phyloP scores from a whole-genome alignment of 2,797 vertebrate species.

The Danio choprae region DNA sequence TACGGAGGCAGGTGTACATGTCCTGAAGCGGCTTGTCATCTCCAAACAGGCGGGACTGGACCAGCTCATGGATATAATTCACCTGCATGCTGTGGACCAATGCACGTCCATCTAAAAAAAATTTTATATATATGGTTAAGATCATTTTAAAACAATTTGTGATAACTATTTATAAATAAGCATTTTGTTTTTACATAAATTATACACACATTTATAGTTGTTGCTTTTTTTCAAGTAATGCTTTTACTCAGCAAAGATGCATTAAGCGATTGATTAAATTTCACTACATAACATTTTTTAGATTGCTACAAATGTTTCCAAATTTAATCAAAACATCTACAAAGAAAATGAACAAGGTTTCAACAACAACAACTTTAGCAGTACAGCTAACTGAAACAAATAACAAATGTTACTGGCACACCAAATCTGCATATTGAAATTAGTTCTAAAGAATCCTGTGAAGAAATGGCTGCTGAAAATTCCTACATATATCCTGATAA shows the following conservation, averaged over 20 bases:
- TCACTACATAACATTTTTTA: not conserved
- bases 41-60: constrained; percentile 96
- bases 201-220: not conserved
- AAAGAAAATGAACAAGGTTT: not conserved
- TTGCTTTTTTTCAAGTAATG: too few relatives aligned
- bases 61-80: constrained; percentile 96
- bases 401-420: not conserved
- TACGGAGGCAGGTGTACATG: constrained; percentile 99
- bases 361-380: not conserved
- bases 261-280: too few relatives aligned
- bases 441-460: not conserved
- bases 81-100: constrained; percentile 98
- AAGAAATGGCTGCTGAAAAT: not conserved
- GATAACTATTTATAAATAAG: not conserved
- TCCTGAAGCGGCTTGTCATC: constrained; percentile 99
- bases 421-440: not conserved
- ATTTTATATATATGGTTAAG: not conserved
- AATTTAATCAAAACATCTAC: not conserved
- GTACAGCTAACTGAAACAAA: not conserved
- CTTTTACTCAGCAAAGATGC: too few relatives aligned
- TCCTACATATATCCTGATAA: not conserved
- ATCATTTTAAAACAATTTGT: too few relatives aligned
- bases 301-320: not conserved
- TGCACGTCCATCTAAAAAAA: constrained; percentile 87
- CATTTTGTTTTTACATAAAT: not conserved